Evolutionary conservation across 2,888 invertebrate genomes (phyloP).

Genomic region (Pyrrhia umbra): DNA sequence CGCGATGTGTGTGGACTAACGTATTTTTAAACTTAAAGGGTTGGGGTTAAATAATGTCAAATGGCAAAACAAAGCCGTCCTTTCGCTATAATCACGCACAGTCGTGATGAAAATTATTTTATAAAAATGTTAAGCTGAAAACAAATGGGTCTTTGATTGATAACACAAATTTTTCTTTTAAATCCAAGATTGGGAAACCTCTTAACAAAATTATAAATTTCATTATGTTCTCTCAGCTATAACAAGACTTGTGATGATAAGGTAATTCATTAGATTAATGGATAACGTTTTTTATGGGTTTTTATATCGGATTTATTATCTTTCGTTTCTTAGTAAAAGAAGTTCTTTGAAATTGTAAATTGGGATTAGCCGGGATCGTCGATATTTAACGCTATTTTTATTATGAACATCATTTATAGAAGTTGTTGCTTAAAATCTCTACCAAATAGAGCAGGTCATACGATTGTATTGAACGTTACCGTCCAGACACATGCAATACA

Average conservation of each 20-base stretch:
- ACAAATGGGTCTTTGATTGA: conserved; percentile 19
- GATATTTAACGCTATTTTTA: neutral
- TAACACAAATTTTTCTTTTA: conserved; percentile 2
- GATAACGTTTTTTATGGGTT: neutral
- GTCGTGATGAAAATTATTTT: neutral
- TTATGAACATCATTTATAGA: too few relatives aligned
- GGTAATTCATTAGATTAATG: conserved; percentile 16
- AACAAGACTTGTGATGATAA: conserved; percentile 1
- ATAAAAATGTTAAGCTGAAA: conserved; percentile 7
- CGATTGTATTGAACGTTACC: too few relatives aligned
- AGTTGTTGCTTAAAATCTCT: too few relatives aligned
- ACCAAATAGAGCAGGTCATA: neutral
- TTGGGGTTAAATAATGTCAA: neutral
- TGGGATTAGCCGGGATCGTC: neutral
- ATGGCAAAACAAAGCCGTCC: neutral
- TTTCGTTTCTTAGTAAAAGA: neutral
- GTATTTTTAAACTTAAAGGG: conserved; percentile 30
- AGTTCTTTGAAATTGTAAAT: neutral
- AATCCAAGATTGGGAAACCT: neutral
- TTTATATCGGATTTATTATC: neutral
- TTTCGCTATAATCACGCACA: neutral
- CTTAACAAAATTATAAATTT: conserved; percentile 26
- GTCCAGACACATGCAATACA: neutral
- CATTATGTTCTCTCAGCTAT: conserved; percentile 4
- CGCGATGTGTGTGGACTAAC: neutral